A percentile compares a stretch with the other conserved stretches of the same genome.
Evolutionary conservation across 2,113 vertebrate genomes (phyloP).

Genomic region (Cranoglanis bouderius): DNA sequence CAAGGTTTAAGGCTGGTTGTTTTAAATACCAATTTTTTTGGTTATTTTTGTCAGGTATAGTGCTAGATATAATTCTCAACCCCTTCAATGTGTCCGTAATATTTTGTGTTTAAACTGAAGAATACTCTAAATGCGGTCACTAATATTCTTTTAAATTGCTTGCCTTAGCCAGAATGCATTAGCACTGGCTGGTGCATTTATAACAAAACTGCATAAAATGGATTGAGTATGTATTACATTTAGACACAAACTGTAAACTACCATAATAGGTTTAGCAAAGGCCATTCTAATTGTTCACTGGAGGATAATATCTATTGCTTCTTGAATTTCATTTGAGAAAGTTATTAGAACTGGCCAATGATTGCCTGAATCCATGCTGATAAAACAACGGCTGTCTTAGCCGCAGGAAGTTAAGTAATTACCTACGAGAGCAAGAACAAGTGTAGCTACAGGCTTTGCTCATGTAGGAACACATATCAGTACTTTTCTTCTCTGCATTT

Average conservation of each 20-base stretch:
- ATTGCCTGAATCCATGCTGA: constrained; percentile 40
- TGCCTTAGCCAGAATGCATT: constrained; percentile 5
- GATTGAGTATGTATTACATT: background rate
- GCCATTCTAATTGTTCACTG: constrained; percentile 49
- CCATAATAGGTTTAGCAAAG: constrained; percentile 24
- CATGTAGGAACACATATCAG: constrained; percentile 33
- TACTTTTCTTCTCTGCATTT: constrained; percentile 31
- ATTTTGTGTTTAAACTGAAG: background rate
- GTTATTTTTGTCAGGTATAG: background rate
- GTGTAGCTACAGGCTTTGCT: constrained; percentile 50
- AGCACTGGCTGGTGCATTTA: constrained; percentile 22
- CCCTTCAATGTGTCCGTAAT: background rate
- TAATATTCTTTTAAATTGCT: background rate
- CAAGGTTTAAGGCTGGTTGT: background rate
- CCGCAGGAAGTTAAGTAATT: constrained; percentile 56
- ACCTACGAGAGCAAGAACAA: constrained; percentile 57
- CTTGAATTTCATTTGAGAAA: constrained; percentile 48
- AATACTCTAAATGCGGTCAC: background rate
- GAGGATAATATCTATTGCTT: constrained; percentile 48
- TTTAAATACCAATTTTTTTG: background rate
- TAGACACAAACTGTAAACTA: constrained; percentile 32
- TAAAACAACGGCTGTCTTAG: constrained; percentile 54
- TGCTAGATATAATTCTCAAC: background rate
- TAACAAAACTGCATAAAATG: background rate
- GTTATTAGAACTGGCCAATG: constrained; percentile 57